Percentiles rank a stretch among this genome's conserved stretches.
These are phyloP conservation scores for Zaprionus inermis DNA, from an alignment of 1,140 invertebrate species.

Conservation along the genomic window DNA sequence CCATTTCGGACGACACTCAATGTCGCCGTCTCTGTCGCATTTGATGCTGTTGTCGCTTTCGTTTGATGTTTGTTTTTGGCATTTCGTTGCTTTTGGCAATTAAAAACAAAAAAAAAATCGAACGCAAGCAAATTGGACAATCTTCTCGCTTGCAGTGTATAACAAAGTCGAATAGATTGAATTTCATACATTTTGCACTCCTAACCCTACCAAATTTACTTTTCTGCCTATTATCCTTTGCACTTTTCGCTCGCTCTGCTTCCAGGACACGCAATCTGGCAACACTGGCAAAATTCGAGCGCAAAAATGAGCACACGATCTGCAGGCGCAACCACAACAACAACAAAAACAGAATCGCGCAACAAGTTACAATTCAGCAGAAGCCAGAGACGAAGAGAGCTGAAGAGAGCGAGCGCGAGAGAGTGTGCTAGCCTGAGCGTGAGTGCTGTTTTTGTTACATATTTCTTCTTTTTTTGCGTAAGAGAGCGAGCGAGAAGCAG, in stretches of 20 bases:
- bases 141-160: neutral
- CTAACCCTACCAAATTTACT: neutral
- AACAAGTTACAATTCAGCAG: conserved; percentile 36
- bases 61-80: conserved; percentile 11
- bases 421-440: conserved; percentile 3
- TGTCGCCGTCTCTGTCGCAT: conserved; percentile 28
- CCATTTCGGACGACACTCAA: conserved; percentile 46
- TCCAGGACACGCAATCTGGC: neutral
- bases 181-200: no score
- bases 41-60: conserved; percentile 2
- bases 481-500: conserved; percentile 3
- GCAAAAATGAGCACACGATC: conserved; percentile 18
- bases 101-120: conserved; percentile 13
- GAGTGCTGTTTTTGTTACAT: neutral
- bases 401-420: conserved; percentile 8
- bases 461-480: neutral
- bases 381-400: conserved; percentile 6
- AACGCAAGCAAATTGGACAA: neutral
- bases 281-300: conserved; percentile 12
- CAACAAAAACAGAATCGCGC: conserved; percentile 2
- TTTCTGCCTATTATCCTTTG: neutral
- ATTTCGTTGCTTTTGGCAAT: no score
- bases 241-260: neutral
- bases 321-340: conserved; percentile 21
- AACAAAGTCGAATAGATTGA: neutral